Evolutionary conservation across 2,888 invertebrate species (phyloP), one percentile per base, ranked within the genome.

Genomic region (Catocala sponsa): DNA sequence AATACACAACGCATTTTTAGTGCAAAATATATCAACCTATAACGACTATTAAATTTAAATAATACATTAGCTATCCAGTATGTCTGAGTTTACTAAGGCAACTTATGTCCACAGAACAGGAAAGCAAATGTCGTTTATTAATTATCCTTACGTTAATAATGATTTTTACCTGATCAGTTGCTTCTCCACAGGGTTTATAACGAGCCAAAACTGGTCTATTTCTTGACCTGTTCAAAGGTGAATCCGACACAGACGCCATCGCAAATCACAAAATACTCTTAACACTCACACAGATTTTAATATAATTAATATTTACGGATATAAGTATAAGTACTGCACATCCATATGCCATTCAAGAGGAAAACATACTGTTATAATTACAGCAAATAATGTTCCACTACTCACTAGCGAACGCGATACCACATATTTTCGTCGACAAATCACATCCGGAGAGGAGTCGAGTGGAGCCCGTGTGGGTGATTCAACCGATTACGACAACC

Each of bases 391-490:
- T 84, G 83, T 82, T 83, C 81, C 81, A 84, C 88, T 84, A 82
- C 80, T 82, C 79, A 81, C 88, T 85, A 83, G 81, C 88, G 84
- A 85, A 86, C 78, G 87, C 86, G 92, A 94, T 93, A 91, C 89
- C 88, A 91, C 92, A 91, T 91, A 90, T 91, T 92, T 91, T 87
- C 87, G 88, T 90, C 91, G 91, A 91, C 93, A 92, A 93, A 93
- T 92, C 94, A 92, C 91, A 94, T 94, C 94, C 94, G 94, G 91
- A 91, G 90, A 82, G 84, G 86, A 87, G 82, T 68, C 77, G 79
- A 82, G 81, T 81, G 84, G 82, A 85, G 86, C 85, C 76, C 80
- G 83, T 72, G 80, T 85, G 86, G 79, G 85, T 92, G 92, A 92
- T 87, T 92, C 91, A 91, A 87, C 84, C 82, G 88, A 89, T 89